phyloP scores from a whole-genome alignment of 2,888 invertebrate species.

The Drosophila lacicola region DNA sequence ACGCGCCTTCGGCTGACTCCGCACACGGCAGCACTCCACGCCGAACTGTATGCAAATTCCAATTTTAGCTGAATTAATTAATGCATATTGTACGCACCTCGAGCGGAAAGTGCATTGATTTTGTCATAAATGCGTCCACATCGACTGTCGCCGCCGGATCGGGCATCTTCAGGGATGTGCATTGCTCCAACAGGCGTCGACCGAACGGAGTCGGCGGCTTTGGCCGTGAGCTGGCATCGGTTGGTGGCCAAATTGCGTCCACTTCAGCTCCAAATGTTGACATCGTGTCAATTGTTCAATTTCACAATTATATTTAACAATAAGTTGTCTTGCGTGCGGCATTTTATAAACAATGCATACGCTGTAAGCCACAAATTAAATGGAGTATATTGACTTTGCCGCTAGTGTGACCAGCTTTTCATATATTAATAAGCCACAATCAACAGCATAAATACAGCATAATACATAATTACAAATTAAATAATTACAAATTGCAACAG shows the following conservation, averaged over 20 bases:
- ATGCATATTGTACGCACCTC: constrained; percentile 53
- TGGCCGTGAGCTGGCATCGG: not conserved
- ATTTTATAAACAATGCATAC: constrained; percentile 22
- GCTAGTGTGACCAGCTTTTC: not conserved
- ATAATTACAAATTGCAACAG: too few species aligned
- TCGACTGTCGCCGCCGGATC: constrained; percentile 49
- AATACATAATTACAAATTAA: too few species aligned
- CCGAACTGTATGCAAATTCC: constrained; percentile 74
- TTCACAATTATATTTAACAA: constrained; percentile 48
- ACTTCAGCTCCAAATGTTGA: constrained; percentile 78
- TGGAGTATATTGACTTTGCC: not conserved
- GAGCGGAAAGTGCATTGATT: constrained; percentile 75
- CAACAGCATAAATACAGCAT: too few species aligned
- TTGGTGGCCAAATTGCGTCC: constrained; percentile 58
- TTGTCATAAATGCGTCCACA: constrained; percentile 56
- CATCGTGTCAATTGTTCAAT: constrained; percentile 52
- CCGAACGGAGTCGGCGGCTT: constrained; percentile 63
- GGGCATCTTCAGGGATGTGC: constrained; percentile 60
- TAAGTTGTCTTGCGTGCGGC: not conserved
- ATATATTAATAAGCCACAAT: too few species aligned
- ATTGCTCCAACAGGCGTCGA: constrained; percentile 61
- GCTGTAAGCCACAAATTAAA: not conserved
- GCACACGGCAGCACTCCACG: constrained; percentile 80
- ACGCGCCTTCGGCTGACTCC: constrained; percentile 72
- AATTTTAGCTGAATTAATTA: not conserved